Evolutionary conservation across 2,113 vertebrate species (phyloP).

Genomic region (Cinclus mexicanus): DNA sequence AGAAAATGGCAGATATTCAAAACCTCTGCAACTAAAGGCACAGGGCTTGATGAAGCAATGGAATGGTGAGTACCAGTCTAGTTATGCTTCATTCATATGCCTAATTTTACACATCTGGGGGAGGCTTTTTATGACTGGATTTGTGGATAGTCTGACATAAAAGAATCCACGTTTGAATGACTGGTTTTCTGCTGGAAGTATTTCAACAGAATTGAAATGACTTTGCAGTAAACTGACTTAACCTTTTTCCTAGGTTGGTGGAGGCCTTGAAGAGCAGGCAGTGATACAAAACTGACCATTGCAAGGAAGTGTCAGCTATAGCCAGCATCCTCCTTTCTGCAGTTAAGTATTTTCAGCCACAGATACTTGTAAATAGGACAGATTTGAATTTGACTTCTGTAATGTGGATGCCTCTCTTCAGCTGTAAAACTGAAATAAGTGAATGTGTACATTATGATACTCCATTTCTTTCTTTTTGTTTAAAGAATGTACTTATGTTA

Average conservation of each 20-base stretch:
- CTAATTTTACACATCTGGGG: background rate
- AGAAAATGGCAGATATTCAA: constrained; percentile 99
- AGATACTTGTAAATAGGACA: constrained; percentile 59
- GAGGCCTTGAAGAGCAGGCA: constrained; percentile 95
- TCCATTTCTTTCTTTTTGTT: constrained; percentile 56
- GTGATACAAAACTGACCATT: constrained; percentile 64
- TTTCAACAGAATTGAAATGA: background rate
- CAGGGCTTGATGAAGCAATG: constrained; percentile 95
- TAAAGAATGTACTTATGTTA: constrained; percentile 45
- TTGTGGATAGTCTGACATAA: background rate
- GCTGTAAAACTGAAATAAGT: constrained; percentile 55
- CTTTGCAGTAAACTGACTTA: background rate
- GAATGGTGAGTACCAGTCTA: constrained; percentile 82
- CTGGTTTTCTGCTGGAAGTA: background rate
- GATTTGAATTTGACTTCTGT: constrained; percentile 1
- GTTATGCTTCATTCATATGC: background rate
- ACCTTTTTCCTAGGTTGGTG: constrained; percentile 84
- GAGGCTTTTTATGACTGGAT: background rate
- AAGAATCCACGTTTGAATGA: background rate
- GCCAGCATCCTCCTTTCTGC: background rate
- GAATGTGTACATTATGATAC: constrained; percentile 47
- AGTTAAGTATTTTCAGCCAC: constrained; percentile 34
- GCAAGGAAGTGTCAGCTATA: background rate
- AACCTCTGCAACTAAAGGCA: constrained; percentile 95
- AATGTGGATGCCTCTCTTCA: background rate